These are phyloP conservation scores for Karalla daura DNA, from an alignment of 2,797 vertebrate genomes.

Conservation along the genomic window DNA sequence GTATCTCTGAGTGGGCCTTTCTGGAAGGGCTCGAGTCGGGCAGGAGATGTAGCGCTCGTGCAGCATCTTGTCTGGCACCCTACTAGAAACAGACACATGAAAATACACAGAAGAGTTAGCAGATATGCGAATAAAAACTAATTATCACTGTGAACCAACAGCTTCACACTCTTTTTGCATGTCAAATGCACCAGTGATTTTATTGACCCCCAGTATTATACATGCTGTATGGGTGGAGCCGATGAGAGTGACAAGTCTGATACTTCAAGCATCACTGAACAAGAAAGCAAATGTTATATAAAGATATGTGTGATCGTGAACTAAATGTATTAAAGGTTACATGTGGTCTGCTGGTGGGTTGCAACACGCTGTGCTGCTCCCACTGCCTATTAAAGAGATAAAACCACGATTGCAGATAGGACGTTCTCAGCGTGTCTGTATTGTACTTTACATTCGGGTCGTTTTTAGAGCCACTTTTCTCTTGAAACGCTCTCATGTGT, in stretches of 20 bases:
- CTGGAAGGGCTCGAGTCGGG: constrained; percentile 71
- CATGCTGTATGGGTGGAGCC: too few species aligned
- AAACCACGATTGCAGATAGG: not conserved
- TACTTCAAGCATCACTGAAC: too few species aligned
- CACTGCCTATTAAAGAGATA: constrained; percentile 1
- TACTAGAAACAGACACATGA: constrained; percentile 44
- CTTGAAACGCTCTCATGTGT: not conserved
- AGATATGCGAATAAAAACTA: too few species aligned
- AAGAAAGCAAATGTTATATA: not conserved
- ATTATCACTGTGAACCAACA: too few species aligned
- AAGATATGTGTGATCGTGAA: not conserved
- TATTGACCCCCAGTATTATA: too few species aligned
- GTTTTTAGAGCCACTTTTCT: not conserved
- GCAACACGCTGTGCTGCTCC: not conserved
- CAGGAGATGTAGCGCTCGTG: constrained; percentile 80
- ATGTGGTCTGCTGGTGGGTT: not conserved
- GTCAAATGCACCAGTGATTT: too few species aligned
- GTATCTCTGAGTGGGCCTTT: constrained; percentile 55
- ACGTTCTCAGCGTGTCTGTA: not conserved
- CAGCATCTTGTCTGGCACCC: constrained; percentile 64
- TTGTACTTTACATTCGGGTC: not conserved
- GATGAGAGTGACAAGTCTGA: too few species aligned
- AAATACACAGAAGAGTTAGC: constrained; percentile 8
- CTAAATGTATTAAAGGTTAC: not conserved
- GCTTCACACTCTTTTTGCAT: too few species aligned